Evolutionary conservation across 2,888 invertebrate species (phyloP), one percentile per base, ranked within the genome.

Genomic region (Himalopsyche anomala): DNA sequence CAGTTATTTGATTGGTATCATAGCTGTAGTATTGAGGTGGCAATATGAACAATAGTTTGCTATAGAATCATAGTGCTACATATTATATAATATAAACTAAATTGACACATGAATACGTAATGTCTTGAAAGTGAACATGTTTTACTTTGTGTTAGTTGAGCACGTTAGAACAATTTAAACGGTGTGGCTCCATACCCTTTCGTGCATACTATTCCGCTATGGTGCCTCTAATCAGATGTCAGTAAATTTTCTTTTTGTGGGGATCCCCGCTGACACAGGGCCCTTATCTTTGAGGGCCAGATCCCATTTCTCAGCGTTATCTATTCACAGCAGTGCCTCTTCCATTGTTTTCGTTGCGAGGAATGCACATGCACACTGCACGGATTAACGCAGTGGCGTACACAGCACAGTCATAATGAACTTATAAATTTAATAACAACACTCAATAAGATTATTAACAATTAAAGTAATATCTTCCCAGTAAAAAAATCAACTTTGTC

Each of bases 361-460:
- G 87, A 87, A 87, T 87, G 87, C 87, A 69, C 83, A 69, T 69
- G 83, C 74, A 74, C 74, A 74, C 83, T 83, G 56, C 74, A 83
- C 40, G 74, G 74, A 83, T 83, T 83, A 62, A 19, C 69, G 17
- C 69, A 62, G 55, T 40, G 36, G 83, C 74, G 83, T 74, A 74
- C 38, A 3, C 42, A 11, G 62, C 0, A n/a, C 9, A 15, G 51
- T 51, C 15, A 5, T 51, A 51, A 51, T 51, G 51, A 51, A 15
- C 4, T 51, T 4, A 15, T 51, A 15, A 15, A 15, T 15, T 51
- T 51, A 15, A 45, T 45, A 45, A 45, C 2, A 5, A 51, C 12
- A 51, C 4, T 51, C 15, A 51, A 51, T 51, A 51, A 12, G 12
- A 51, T 45, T 11, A 45, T 45, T 45, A 45, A 45, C 8, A 11